Conservation (phyloP, 2,888 invertebrate species). For the Lissonota sp. region DNA sequence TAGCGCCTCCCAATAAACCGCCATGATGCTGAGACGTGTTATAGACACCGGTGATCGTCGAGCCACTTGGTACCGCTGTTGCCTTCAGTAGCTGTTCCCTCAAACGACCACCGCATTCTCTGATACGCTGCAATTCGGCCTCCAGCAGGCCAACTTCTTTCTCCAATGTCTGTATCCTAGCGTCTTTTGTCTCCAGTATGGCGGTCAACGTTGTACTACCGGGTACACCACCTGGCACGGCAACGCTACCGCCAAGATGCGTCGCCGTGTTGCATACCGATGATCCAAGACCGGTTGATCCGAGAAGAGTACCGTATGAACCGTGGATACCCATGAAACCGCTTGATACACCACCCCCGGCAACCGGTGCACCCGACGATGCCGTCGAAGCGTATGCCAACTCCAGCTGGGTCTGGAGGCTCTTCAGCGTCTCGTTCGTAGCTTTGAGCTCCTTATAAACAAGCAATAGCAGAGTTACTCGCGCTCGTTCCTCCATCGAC, state of each 20-base stretch:
- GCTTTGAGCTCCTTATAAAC: conserved; percentile 91
- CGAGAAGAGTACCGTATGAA: conserved; percentile 71
- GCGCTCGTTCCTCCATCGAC: conserved; percentile 63
- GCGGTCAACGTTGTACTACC: conserved; percentile 90
- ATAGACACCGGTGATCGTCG: too few species aligned
- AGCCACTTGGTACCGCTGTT: conserved; percentile 76
- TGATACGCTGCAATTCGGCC: conserved; percentile 88
- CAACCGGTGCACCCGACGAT: conserved; percentile 80
- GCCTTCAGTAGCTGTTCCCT: conserved; percentile 80
- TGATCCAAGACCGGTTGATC: conserved; percentile 64
- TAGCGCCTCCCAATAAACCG: conserved; percentile 81
- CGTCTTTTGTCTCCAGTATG: conserved; percentile 94
- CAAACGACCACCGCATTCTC: conserved; percentile 83
- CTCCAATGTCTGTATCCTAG: conserved; percentile 94
- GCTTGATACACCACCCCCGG: conserved; percentile 72
- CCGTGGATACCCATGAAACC: conserved; percentile 67
- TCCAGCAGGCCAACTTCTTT: conserved; percentile 93
- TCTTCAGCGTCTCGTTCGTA: conserved; percentile 93
- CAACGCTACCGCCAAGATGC: conserved; percentile 81
- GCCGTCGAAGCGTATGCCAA: conserved; percentile 88
- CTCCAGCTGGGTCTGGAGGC: conserved; percentile 92
- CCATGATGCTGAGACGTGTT: conserved; percentile 82
- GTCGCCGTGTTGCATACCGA: conserved; percentile 70
- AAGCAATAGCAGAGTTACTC: conserved; percentile 81
- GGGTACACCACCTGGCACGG: conserved; percentile 84